Conservation (phyloP, 2,113 vertebrate species). For the Butorides virescens region DNA sequence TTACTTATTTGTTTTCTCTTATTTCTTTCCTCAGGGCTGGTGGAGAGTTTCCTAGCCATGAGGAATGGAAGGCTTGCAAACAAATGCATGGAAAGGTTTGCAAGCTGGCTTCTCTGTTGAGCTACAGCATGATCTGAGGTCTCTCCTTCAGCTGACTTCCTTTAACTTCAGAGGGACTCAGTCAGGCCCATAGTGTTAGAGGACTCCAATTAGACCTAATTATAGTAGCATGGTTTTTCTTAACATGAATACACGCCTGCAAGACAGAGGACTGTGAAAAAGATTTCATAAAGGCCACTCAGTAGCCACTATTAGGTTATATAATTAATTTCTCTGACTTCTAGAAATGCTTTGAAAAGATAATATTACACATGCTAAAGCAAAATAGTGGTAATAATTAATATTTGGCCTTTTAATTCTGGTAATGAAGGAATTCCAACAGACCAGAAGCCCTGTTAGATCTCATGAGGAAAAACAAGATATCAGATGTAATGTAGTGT, state of each 20-base stretch:
- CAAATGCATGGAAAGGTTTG: background rate
- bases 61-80: background rate
- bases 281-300: background rate
- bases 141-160: background rate
- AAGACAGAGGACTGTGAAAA: background rate
- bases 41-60: background rate
- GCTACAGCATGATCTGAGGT: background rate
- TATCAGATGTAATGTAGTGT: accelerated
- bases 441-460: background rate
- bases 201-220: background rate
- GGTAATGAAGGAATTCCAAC: background rate
- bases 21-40: background rate
- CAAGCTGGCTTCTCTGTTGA: background rate
- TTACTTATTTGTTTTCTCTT: background rate
- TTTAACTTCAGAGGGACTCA: background rate
- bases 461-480: background rate
- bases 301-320: background rate
- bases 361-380: background rate
- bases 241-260: background rate
- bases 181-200: background rate
- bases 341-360: background rate
- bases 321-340: background rate
- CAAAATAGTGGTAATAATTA: background rate
- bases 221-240: background rate
- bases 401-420: background rate